Evolutionary conservation across 2,797 vertebrate species (phyloP), one percentile per base, ranked within the genome.

Genomic region (Enoplosus armatus): DNA sequence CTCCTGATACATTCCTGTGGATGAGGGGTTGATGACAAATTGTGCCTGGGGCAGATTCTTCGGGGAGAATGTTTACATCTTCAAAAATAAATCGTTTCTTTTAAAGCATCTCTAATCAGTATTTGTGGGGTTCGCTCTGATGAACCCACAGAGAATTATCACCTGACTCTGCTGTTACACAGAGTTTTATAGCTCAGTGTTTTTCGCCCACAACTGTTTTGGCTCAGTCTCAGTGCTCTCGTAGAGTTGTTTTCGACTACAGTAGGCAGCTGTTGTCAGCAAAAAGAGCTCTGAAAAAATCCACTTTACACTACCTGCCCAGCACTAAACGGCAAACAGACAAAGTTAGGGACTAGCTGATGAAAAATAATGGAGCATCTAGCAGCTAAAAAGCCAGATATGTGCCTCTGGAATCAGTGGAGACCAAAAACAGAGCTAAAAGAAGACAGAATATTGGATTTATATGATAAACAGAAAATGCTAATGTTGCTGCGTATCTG

Each of bases 1-100:
- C 78, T 29, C 37, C 75, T 26, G 16, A 37, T 65, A 6, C 71
- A 77, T 80, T 87, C 75, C 68, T 64, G 53, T 16, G 16, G 45
- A 64, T 62, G 48, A 53, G 22, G 2, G 35, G 27, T 8, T 31
- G 29, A 74, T 75, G 77, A 83, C 45, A 77, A 63, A 77, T 68
- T 75, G 24, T 55, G 55, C 71, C 58, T 6, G 12, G 16, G 69
- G 69, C 58, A 53, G 51, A 41, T 61, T 60, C 63, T 58, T 54
- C 1, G 5, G 22, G 5, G 6, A 33, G 0, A n/a, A 50, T 55
- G 55, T 83, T 78, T 75, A 65, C 43, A 48, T 51, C 18, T 43
- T 67, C 0, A 35, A 22, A 60, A 37, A 56, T 11, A 61, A 58
- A 37, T 2, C 12, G 1, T 31, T 41, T 71, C 29, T 72, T 47